Percentiles rank a stretch among this genome's conserved stretches.
phyloP scores from a whole-genome alignment of 2,888 invertebrate genomes.

The Eupithecia abbreviata region DNA sequence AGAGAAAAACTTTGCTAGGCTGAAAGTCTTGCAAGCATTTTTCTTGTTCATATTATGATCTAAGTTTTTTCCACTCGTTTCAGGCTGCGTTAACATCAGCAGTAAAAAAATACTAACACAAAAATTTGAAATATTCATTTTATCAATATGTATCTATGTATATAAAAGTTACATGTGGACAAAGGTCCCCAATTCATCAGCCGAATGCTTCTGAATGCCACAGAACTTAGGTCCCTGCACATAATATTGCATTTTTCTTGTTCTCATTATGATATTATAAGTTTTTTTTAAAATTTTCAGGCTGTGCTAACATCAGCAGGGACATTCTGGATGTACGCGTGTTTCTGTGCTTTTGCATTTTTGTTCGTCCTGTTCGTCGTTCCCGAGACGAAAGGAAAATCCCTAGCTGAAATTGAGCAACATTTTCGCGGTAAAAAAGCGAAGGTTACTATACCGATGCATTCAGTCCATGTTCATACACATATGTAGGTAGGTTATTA shows the following conservation, averaged over 20 bases:
- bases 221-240: no score
- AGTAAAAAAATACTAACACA: conserved; percentile 39
- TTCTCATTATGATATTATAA: not conserved
- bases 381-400: conserved; percentile 89
- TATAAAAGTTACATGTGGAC: no score
- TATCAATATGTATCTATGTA: no score
- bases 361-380: conserved; percentile 81
- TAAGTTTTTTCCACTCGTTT: not conserved
- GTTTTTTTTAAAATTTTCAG: conserved; percentile 48
- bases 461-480: conserved; percentile 37
- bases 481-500: conserved; percentile 21
- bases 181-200: no score
- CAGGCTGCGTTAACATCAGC: conserved; percentile 77
- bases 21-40: not conserved
- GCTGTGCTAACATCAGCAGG: conserved; percentile 78
- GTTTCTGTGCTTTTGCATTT: conserved; percentile 78
- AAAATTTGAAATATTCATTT: no score
- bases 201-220: no score
- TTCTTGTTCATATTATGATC: not conserved
- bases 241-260: not conserved
- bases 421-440: conserved; percentile 71
- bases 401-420: conserved; percentile 86
- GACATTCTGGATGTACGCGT: conserved; percentile 83
- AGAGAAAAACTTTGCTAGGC: not conserved
- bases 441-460: conserved; percentile 56